Evolutionary conservation across 1,140 invertebrate species (phyloP).

Genomic region (Steinernema feltiae): DNA sequence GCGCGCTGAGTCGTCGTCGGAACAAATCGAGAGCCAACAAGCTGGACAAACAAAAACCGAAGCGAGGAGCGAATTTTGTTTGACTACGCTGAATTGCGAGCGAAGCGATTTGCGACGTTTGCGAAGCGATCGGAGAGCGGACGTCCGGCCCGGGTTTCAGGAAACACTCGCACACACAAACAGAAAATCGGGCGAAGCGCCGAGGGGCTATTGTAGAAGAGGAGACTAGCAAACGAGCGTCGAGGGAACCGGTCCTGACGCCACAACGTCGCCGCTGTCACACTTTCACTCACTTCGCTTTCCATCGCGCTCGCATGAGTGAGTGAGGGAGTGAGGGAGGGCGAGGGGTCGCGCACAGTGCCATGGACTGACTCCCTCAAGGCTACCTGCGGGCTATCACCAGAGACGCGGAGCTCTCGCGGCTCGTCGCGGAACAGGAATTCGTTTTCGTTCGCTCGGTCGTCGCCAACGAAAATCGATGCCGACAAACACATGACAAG

Average conservation of each 20-base stretch:
- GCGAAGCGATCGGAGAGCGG: neutral
- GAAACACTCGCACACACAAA: conserved; percentile 11
- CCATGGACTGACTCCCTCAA: too few species aligned
- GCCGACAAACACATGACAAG: neutral
- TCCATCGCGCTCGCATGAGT: neutral
- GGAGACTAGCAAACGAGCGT: neutral
- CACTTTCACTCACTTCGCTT: conserved; percentile 1
- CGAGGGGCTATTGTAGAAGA: conserved; percentile 9
- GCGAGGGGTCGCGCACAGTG: neutral
- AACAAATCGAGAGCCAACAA: neutral
- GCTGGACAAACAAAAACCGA: neutral
- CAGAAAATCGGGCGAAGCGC: neutral
- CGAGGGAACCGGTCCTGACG: conserved; percentile 7
- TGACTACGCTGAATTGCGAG: neutral
- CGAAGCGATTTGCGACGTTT: neutral
- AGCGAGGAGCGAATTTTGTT: neutral
- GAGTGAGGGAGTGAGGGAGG: neutral
- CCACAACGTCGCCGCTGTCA: neutral
- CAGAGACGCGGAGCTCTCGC: too few species aligned
- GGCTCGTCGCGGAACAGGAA: conserved; percentile 6
- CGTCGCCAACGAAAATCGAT: neutral
- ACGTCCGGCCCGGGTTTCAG: conserved; percentile 14
- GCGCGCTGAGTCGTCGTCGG: neutral
- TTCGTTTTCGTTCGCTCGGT: neutral
- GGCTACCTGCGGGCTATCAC: neutral